Percentiles rank a stretch among this genome's conserved stretches.
Conservation (phyloP, 2,888 invertebrate genomes). For the Tenthredo scrophulariae region DNA sequence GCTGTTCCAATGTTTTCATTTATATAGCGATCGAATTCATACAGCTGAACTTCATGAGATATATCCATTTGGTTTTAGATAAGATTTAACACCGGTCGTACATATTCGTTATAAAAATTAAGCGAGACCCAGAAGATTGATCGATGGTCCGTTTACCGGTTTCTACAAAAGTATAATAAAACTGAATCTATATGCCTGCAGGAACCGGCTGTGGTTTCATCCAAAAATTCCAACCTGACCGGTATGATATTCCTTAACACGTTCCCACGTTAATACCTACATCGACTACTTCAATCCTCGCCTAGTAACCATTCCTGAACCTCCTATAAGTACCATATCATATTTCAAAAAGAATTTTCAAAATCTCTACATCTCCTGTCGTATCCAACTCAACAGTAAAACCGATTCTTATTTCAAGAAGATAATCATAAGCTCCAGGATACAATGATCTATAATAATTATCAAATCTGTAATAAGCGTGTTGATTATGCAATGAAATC, state of each 20-base stretch:
- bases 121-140: not conserved
- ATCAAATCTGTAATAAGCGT: not conserved
- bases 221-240: conserved; percentile 50
- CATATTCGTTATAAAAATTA: not conserved
- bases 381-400: not conserved
- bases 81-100: too few relatives aligned
- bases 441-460: not conserved
- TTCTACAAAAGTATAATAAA: conserved; percentile 18
- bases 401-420: not conserved
- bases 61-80: too few relatives aligned
- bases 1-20: too few relatives aligned
- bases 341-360: not conserved
- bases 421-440: not conserved
- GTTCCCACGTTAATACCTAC: conserved; percentile 26
- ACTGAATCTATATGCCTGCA: conserved; percentile 16
- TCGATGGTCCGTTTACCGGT: conserved; percentile 24
- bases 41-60: too few relatives aligned
- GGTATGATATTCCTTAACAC: conserved; percentile 44
- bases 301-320: conserved; percentile 13
- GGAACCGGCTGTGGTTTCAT: conserved; percentile 50
- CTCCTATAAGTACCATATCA: not conserved
- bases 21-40: too few relatives aligned
- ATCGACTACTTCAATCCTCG: not conserved
- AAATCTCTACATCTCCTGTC: not conserved
- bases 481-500: not conserved